Percentiles rank a stretch among this genome's conserved stretches.
phyloP scores from a whole-genome alignment of 2,888 invertebrate genomes.

The Cryptosula pallasiana region DNA sequence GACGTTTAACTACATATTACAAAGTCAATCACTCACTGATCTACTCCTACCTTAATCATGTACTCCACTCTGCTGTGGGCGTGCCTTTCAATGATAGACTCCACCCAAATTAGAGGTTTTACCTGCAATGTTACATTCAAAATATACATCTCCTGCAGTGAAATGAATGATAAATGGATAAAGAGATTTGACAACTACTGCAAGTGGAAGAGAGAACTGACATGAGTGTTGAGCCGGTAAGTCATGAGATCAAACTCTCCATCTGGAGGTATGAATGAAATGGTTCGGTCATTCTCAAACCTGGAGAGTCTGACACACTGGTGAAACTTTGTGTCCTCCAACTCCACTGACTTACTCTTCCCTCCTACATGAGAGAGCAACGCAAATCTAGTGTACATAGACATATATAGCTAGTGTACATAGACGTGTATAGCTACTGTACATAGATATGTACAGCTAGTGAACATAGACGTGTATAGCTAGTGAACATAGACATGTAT shows the following conservation, averaged over 20 bases:
- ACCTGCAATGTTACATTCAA: constrained; percentile 59
- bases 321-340: constrained; percentile 98
- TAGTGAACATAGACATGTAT: too few species aligned
- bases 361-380: constrained; percentile 59
- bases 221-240: constrained; percentile 91
- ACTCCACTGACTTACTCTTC: constrained; percentile 93
- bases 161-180: not conserved
- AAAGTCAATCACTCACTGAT: constrained; percentile 15
- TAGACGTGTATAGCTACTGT: too few species aligned
- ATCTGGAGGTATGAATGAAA: constrained; percentile 97
- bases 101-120: constrained; percentile 97
- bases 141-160: too few species aligned
- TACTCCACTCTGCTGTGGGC: constrained; percentile 95
- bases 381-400: too few species aligned
- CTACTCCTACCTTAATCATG: constrained; percentile 75
- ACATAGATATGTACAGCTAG: too few species aligned
- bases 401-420: too few species aligned
- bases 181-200: too few species aligned
- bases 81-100: constrained; percentile 94
- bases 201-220: constrained; percentile 55
- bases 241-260: constrained; percentile 99
- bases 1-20: not conserved
- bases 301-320: constrained; percentile 93
- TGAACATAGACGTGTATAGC: too few species aligned
- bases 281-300: constrained; percentile 96